Evolutionary conservation across 2,797 vertebrate species (phyloP).

Genomic region (Arrhamphus sclerolepis): DNA sequence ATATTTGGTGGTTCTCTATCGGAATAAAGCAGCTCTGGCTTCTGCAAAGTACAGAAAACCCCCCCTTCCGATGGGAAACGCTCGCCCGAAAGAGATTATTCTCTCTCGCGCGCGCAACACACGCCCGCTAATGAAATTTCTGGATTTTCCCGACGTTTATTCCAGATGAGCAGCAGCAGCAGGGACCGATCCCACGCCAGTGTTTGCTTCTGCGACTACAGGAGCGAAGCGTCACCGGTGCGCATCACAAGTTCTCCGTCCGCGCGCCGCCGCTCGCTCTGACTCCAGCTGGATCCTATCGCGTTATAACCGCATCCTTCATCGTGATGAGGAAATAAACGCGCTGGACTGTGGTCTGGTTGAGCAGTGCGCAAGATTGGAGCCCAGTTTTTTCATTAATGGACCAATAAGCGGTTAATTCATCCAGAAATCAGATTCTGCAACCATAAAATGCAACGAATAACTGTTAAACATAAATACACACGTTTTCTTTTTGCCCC

Average conservation of each 20-base stretch:
- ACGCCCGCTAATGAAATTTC: constrained; percentile 49
- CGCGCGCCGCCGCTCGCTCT: constrained; percentile 54
- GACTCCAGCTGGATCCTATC: constrained; percentile 54
- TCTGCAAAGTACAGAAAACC: constrained; percentile 67
- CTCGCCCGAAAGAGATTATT: constrained; percentile 67
- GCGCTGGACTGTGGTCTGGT: not conserved
- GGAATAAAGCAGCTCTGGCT: constrained; percentile 69
- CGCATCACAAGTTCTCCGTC: constrained; percentile 77
- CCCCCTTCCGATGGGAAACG: constrained; percentile 64
- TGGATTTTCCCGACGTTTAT: constrained; percentile 62
- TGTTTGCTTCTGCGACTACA: constrained; percentile 71
- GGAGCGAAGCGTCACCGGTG: constrained; percentile 78
- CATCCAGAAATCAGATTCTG: not conserved
- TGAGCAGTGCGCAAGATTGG: not conserved
- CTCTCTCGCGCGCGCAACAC: constrained; percentile 15
- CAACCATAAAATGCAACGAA: too few species aligned
- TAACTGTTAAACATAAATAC: too few species aligned
- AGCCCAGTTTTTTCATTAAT: not conserved
- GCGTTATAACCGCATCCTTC: constrained; percentile 57
- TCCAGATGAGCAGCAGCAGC: constrained; percentile 78
- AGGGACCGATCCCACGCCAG: constrained; percentile 78
- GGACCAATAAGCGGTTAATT: too few species aligned
- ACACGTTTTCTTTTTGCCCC: too few species aligned
- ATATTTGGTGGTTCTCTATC: constrained; percentile 53
- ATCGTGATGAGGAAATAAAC: constrained; percentile 38